Base-by-base conservation (phyloP, 2,113 vertebrate genomes). In the Oostethus manadensis region DNA sequence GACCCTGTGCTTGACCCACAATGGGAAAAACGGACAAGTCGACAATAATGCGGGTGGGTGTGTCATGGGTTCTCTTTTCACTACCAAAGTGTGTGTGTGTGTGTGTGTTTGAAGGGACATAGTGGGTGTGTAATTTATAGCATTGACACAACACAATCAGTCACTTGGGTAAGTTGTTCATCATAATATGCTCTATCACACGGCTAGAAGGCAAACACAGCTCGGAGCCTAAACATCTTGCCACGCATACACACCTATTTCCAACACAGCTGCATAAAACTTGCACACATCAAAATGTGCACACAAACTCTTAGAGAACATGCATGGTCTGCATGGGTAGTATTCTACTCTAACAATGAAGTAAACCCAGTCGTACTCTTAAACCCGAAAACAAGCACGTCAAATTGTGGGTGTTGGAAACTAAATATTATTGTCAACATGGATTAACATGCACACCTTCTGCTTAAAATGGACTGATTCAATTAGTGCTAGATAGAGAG, bases 81-180 rank as follows among this genome's bases (percentile, higher is more conserved):
- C 81, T 60, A 58, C 26, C 70, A 47, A 9, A 43, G 47, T 50
- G 29, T 55, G 46, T 56, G 61, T 68, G 74, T 65, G 74, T 65
- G 68, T 60, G 56, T 54, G 68, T 78, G 74, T 64, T 44, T 72
- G 68, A 65, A 77, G 59, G 67, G 71, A 40, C 73, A 67, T 77
- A 82, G 73, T 77, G 77, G 80, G 74, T 73, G 74, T 81, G 56
- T 87, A 80, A 87, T 87, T 84, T 83, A 87, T 82, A 51, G 76
- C 48, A 33, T 58, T 64, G 73, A 72, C 68, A 73, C 62, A 66
- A 78, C 60, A 74, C 80, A 82, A 81, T 87, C 84, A 81, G 84
- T 87, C 84, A 84, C 77, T 80, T 72, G 46, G 75, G 69, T 51
- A 69, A 79, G 76, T 73, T 84, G 83, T 87, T 84, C 79, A 73